These are phyloP conservation scores for Montipora capricornis DNA, from an alignment of 64 coral and sea anemone genomes.

Conservation along the genomic window DNA sequence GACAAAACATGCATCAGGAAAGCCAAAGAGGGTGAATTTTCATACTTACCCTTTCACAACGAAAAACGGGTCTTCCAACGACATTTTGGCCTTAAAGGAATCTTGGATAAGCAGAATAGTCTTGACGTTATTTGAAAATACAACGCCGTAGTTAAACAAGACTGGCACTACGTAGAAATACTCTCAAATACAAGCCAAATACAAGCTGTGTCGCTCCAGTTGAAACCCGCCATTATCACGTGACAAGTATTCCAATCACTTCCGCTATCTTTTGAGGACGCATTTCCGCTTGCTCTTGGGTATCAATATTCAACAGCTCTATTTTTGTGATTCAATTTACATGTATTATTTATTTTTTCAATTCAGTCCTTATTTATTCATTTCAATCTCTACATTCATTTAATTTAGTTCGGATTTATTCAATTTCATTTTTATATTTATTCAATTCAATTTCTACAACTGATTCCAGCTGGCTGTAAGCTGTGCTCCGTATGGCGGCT, in stretches of 20 bases:
- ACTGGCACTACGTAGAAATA: background rate
- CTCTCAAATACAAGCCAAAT: background rate
- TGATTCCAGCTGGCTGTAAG: too few relatives aligned
- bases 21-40: background rate
- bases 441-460: too few relatives aligned
- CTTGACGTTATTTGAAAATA: background rate
- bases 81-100: constrained; percentile 31
- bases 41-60: constrained; percentile 80
- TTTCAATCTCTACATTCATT: too few relatives aligned
- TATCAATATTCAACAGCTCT: too few relatives aligned
- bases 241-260: background rate
- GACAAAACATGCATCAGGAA: constrained; percentile 4
- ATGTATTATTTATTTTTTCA: too few relatives aligned
- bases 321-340: too few relatives aligned
- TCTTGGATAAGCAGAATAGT: background rate
- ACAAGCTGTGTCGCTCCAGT: background rate
- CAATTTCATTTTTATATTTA: too few relatives aligned
- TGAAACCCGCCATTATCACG: constrained; percentile 55
- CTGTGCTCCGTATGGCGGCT: too few relatives aligned
- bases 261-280: background rate
- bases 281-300: background rate
- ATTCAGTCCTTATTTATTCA: too few relatives aligned
- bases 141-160: background rate
- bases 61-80: constrained; percentile 88
- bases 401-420: too few relatives aligned